A percentile compares a stretch with the other conserved stretches of the same genome.
Evolutionary conservation across 2,113 vertebrate species (phyloP).

Genomic region (Macquaria ambigua): DNA sequence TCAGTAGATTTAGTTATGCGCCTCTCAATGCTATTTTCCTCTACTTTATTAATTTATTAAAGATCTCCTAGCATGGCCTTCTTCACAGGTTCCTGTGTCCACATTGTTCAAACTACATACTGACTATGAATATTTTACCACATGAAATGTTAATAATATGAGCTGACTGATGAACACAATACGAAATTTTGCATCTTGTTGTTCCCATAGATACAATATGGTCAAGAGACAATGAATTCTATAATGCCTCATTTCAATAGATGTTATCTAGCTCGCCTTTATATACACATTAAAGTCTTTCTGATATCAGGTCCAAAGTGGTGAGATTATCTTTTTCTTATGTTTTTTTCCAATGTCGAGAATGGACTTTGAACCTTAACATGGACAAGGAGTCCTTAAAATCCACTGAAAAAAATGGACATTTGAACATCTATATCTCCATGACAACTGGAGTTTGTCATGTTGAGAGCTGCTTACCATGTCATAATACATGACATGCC

Average conservation of each 20-base stretch:
- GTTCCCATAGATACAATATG: too few relatives aligned
- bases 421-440: not conserved
- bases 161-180: too few relatives aligned
- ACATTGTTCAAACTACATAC: not conserved
- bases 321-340: too few relatives aligned
- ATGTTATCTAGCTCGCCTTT: not conserved
- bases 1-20: slow-evolving; percentile 5
- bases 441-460: not conserved
- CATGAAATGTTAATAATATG: too few relatives aligned
- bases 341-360: too few relatives aligned
- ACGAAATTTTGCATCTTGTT: too few relatives aligned
- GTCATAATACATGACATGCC: not conserved
- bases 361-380: not conserved
- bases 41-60: not conserved
- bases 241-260: too few relatives aligned
- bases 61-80: not conserved
- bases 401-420: not conserved
- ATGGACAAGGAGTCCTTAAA: not conserved
- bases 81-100: not conserved
- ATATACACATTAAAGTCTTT: not conserved
- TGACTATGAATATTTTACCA: not conserved
- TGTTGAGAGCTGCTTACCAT: not conserved
- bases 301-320: not conserved
- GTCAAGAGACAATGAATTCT: too few relatives aligned
- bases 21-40: slow-evolving; percentile 14